These are phyloP conservation scores for Tursiops truncatus DNA, from an alignment of 2,113 vertebrate genomes.

Conservation along the genomic window DNA sequence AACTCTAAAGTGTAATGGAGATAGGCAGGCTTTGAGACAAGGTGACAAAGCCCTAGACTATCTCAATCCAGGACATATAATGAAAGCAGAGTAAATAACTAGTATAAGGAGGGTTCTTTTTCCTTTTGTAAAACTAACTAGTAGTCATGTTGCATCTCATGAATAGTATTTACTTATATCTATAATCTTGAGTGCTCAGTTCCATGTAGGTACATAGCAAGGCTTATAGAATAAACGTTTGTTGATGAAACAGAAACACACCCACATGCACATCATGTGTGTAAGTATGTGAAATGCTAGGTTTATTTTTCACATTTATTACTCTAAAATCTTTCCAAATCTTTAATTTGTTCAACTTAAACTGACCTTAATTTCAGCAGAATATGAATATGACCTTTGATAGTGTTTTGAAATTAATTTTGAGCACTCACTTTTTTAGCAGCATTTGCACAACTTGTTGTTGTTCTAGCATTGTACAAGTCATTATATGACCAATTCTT, in stretches of 20 bases:
- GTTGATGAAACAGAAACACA: not conserved
- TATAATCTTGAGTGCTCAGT: not conserved
- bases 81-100: slow-evolving; percentile 34
- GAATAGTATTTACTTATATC: not conserved
- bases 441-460: not conserved
- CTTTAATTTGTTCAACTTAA: not conserved
- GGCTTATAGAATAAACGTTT: not conserved
- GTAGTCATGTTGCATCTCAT: not conserved
- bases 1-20: slow-evolving; percentile 55
- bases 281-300: not conserved
- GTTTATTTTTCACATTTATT: not conserved
- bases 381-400: not conserved
- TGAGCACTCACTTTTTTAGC: not conserved
- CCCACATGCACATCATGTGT: no score
- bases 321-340: not conserved
- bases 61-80: not conserved
- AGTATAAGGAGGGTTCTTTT: not conserved
- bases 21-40: slow-evolving; percentile 39
- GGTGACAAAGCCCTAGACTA: slow-evolving; percentile 2
- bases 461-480: not conserved
- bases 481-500: not conserved
- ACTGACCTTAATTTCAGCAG: not conserved
- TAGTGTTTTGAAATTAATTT: not conserved
- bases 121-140: not conserved
- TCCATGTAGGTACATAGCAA: not conserved